A percentile compares a stretch with the other conserved stretches of the same genome.
Conservation (phyloP, 2,888 invertebrate species). For the Lithophane socia region DNA sequence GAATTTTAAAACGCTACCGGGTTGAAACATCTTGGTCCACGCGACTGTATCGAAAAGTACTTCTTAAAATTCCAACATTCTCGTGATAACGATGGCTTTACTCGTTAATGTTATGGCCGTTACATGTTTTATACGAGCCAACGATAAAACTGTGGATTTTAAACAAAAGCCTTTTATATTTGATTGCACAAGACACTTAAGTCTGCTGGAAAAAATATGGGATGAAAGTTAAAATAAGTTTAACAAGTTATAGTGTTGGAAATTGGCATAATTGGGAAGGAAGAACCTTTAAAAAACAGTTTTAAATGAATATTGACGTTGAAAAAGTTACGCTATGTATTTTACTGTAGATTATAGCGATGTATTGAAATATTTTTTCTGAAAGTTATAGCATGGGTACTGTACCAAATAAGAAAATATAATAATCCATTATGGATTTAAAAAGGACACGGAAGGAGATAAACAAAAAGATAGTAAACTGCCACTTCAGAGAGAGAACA, state of each 20-base stretch:
- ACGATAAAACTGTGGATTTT: constrained; percentile 69
- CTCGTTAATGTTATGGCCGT: constrained; percentile 71
- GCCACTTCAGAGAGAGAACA: constrained; percentile 25
- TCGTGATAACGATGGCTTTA: constrained; percentile 71
- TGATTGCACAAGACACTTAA: constrained; percentile 67
- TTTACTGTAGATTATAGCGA: constrained; percentile 8
- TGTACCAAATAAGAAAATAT: constrained; percentile 12
- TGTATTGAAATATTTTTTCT: not conserved
- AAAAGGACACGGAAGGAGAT: constrained; percentile 16
- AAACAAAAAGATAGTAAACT: constrained; percentile 29
- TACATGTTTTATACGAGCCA: constrained; percentile 69
- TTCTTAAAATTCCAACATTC: constrained; percentile 75
- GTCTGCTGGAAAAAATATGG: constrained; percentile 55
- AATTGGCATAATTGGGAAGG: constrained; percentile 47
- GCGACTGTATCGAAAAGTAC: constrained; percentile 67
- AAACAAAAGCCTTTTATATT: constrained; percentile 70
- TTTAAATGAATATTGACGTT: constrained; percentile 12
- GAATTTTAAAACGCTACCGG: constrained; percentile 78
- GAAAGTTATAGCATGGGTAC: not conserved
- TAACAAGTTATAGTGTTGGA: constrained; percentile 52
- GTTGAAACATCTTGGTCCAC: constrained; percentile 65
- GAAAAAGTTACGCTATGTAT: constrained; percentile 5
- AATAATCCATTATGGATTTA: not conserved
- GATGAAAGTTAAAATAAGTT: constrained; percentile 60
- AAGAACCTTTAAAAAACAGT: constrained; percentile 23